Conservation (phyloP, 2,888 invertebrate genomes). For the Coelinius sp. region DNA sequence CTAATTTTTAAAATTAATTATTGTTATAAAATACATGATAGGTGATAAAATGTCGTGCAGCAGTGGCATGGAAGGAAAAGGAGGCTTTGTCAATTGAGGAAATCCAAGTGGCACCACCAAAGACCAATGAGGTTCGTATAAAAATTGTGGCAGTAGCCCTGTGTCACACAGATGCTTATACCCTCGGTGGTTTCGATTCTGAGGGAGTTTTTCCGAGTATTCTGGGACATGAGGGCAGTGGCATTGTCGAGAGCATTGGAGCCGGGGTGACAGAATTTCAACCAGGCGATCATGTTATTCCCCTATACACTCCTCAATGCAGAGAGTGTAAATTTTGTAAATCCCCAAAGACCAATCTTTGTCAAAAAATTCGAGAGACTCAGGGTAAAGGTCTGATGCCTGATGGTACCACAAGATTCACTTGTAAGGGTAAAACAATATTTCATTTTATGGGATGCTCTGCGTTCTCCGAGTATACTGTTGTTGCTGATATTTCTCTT, state of each 20-base stretch:
- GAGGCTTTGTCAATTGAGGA: constrained; percentile 91
- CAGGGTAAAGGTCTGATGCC: constrained; percentile 94
- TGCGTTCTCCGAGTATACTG: constrained; percentile 94
- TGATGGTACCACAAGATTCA: constrained; percentile 90
- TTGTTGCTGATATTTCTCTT: constrained; percentile 95
- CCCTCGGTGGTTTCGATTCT: constrained; percentile 88
- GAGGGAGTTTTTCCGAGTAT: constrained; percentile 94
- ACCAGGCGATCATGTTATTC: constrained; percentile 96
- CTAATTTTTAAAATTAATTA: background rate
- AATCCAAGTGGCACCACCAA: constrained; percentile 94
- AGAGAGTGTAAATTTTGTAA: constrained; percentile 96
- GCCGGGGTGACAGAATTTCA: constrained; percentile 90
- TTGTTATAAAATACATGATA: constrained; percentile 59
- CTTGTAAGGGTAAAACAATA: constrained; percentile 83
- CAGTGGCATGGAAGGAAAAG: constrained; percentile 96
- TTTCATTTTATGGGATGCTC: constrained; percentile 98
- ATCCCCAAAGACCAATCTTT: constrained; percentile 96
- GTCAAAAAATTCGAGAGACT: constrained; percentile 89
- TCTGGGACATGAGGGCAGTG: constrained; percentile 96
- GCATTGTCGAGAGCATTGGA: constrained; percentile 97
- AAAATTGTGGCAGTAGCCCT: constrained; percentile 86
- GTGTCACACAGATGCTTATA: constrained; percentile 95
- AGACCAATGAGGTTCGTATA: constrained; percentile 91
- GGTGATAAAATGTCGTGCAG: constrained; percentile 93
- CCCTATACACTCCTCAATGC: constrained; percentile 97